Conservation (phyloP, 2,113 vertebrate genomes). For the Varanus salvator region DNA sequence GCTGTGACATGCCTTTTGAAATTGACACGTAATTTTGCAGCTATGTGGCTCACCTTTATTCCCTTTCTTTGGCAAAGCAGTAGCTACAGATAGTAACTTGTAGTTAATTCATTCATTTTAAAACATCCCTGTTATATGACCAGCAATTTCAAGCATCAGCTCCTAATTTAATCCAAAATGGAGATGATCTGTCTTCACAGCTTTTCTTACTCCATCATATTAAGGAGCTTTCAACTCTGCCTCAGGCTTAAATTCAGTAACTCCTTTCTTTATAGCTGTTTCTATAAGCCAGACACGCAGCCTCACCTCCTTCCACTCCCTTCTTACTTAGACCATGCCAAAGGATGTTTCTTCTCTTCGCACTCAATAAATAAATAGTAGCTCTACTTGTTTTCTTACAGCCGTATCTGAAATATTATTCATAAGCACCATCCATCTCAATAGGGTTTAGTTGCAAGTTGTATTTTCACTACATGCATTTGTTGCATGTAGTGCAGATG, state of each 20-base stretch:
- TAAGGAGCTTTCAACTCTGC: not conserved
- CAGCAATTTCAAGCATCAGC: not conserved
- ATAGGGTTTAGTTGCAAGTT: not conserved
- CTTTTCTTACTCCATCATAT: not conserved
- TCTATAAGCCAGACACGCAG: not conserved
- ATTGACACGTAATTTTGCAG: not conserved
- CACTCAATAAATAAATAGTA: not conserved
- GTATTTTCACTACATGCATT: too few species aligned
- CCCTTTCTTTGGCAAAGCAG: not conserved
- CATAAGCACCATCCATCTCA: not conserved
- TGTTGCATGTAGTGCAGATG: too few species aligned
- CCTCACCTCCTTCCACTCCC: not conserved
- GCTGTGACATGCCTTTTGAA: not conserved
- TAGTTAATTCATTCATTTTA: conserved; percentile 7
- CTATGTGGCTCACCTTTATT: not conserved
- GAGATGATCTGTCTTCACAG: not conserved
- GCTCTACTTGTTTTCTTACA: not conserved
- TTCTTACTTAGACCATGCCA: not conserved
- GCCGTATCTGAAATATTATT: not conserved
- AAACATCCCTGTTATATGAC: not conserved
- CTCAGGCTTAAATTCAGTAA: not conserved
- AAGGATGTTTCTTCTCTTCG: not conserved
- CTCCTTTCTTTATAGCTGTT: not conserved
- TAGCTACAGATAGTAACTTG: not conserved
- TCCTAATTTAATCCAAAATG: not conserved